These are phyloP conservation scores for Atrina japonica DNA, from an alignment of 2,888 invertebrate genomes.

Conservation along the genomic window DNA sequence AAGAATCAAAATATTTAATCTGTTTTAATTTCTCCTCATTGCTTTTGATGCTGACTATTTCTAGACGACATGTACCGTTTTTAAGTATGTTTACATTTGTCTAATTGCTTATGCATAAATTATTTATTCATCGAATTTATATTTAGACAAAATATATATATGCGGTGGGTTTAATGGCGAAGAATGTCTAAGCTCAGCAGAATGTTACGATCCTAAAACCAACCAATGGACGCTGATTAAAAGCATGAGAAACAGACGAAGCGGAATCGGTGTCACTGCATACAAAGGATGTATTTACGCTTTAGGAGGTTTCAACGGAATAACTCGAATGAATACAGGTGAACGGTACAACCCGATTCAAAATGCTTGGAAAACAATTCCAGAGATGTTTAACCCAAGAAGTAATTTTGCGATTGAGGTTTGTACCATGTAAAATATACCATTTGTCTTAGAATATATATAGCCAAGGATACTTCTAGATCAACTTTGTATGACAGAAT, in stretches of 20 bases:
- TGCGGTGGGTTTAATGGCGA: constrained; percentile 81
- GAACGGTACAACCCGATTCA: constrained; percentile 85
- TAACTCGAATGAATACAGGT: constrained; percentile 92
- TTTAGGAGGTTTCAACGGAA: constrained; percentile 93
- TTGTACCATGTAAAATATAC: too few species aligned
- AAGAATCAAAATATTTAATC: too few species aligned
- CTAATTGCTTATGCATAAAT: too few species aligned
- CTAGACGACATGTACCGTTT: too few species aligned
- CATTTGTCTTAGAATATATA: too few species aligned
- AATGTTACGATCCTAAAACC: constrained; percentile 75
- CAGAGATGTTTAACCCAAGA: constrained; percentile 80
- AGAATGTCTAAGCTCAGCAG: constrained; percentile 79
- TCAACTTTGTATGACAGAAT: too few species aligned
- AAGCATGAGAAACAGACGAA: constrained; percentile 91
- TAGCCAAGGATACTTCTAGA: too few species aligned
- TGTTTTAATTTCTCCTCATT: too few species aligned
- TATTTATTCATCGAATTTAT: too few species aligned
- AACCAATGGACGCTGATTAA: constrained; percentile 80
- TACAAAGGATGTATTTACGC: constrained; percentile 89
- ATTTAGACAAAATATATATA: constrained; percentile 78
- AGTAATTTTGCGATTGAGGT: constrained; percentile 80
- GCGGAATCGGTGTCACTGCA: constrained; percentile 94
- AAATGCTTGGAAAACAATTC: constrained; percentile 83
- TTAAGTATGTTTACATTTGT: too few species aligned
- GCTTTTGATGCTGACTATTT: too few species aligned